These are phyloP conservation scores for Morbakka virulenta DNA, from an alignment of 30 jellyfish, hydroid and myxozoan genomes.

Conservation along the genomic window DNA sequence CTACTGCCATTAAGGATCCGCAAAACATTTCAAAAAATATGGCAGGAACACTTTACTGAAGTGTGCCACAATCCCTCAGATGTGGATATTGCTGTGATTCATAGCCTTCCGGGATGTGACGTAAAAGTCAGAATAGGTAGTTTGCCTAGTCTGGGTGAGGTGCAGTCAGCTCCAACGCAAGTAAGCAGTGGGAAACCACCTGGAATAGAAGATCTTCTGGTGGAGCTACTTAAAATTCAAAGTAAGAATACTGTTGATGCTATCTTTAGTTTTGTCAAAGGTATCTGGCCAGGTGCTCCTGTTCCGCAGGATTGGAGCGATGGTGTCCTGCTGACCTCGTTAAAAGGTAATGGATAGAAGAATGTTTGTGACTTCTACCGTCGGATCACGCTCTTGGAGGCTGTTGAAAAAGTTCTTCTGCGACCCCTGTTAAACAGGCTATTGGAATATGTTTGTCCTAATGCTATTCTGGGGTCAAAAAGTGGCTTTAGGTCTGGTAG, in stretches of 20 bases:
- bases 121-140: not conserved
- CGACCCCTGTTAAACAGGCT: not conserved
- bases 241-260: not conserved
- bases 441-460: not conserved
- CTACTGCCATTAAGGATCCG: not conserved
- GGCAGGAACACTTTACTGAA: too few species aligned
- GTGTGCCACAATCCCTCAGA: too few species aligned
- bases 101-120: not conserved
- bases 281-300: not conserved
- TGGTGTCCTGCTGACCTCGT: not conserved
- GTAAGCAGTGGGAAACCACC: not conserved
- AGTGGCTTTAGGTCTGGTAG: too few species aligned
- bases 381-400: not conserved
- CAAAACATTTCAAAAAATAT: too few species aligned
- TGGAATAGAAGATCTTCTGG: not conserved
- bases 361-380: not conserved
- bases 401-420: not conserved
- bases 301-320: not conserved
- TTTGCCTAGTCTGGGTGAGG: not conserved
- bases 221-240: not conserved
- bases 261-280: not conserved
- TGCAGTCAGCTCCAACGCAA: not conserved
- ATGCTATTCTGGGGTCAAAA: too few species aligned
- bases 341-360: not conserved
- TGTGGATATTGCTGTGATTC: too few species aligned